These are phyloP conservation scores for Cecropterus lyciades DNA, from an alignment of 1,140 invertebrate genomes.

Conservation along the genomic window DNA sequence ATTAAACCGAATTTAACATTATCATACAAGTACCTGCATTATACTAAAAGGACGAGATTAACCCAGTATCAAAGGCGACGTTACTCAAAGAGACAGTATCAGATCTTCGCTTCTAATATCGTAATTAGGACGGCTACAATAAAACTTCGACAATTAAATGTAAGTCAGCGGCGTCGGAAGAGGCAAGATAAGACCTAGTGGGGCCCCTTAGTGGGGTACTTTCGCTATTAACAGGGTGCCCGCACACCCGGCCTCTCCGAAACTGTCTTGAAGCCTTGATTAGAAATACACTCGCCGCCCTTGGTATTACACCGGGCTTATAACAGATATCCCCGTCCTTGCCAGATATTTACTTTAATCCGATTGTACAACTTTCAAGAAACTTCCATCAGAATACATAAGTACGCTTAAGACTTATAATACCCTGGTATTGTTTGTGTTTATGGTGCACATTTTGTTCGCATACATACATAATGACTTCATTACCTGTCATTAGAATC, in stretches of 20 bases:
- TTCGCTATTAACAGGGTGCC: constrained; percentile 72
- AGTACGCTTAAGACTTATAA: background rate
- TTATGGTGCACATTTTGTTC: background rate
- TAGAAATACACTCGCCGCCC: constrained; percentile 34
- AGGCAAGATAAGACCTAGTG: constrained; percentile 72
- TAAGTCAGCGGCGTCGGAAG: constrained; percentile 67
- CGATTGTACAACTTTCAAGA: constrained; percentile 29
- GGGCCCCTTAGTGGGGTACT: constrained; percentile 63
- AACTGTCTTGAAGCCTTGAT: constrained; percentile 45
- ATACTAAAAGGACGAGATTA: constrained; percentile 16
- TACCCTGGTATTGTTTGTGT: background rate
- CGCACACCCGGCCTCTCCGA: constrained; percentile 42
- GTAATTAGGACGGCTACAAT: constrained; percentile 67
- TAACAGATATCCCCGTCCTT: constrained; percentile 28
- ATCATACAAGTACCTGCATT: constrained; percentile 3
- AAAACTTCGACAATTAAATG: constrained; percentile 81
- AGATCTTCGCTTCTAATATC: constrained; percentile 44
- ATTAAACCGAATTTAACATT: background rate
- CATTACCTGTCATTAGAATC: no score
- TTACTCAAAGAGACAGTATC: constrained; percentile 34
- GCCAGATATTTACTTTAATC: constrained; percentile 31
- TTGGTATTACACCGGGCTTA: constrained; percentile 27
- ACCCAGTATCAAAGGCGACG: constrained; percentile 26
- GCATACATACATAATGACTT: no score
- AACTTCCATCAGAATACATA: constrained; percentile 1